Conservation (phyloP, 2,797 vertebrate species). For the Anguilla obscura region DNA sequence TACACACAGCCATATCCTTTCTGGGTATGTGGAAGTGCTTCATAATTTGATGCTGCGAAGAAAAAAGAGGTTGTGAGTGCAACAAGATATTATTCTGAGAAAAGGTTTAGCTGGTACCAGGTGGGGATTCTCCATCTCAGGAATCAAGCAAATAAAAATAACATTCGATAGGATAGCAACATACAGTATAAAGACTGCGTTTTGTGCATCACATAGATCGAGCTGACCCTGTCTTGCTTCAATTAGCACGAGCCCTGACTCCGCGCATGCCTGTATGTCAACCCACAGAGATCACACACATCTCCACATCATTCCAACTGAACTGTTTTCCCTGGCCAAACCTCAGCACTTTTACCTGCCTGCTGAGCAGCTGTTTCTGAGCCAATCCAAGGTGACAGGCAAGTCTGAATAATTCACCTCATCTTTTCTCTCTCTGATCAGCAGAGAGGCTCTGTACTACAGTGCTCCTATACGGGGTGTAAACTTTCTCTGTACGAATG, state of each 20-base stretch:
- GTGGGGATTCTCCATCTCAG: not conserved
- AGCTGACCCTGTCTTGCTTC: not conserved
- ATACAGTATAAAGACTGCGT: not conserved
- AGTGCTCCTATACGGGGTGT: not conserved
- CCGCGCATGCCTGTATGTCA: not conserved
- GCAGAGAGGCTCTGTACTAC: not conserved
- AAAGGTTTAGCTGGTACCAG: not conserved
- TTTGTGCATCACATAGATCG: not conserved
- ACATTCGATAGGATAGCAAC: not conserved
- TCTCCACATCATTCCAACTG: not conserved
- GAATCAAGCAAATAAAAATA: not conserved
- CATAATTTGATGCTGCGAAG: not conserved
- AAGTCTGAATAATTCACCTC: not conserved
- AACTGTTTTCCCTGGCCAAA: not conserved
- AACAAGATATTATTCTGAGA: not conserved
- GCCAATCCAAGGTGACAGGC: not conserved
- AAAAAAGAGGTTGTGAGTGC: not conserved
- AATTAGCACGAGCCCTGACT: not conserved
- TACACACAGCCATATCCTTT: not conserved
- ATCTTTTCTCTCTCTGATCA: not conserved
- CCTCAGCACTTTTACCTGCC: not conserved
- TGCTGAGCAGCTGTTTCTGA: slow-evolving; percentile 7
- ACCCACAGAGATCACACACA: not conserved
- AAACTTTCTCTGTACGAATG: not conserved
- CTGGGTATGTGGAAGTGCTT: not conserved